Evolutionary conservation across 2,113 vertebrate genomes (phyloP).

Genomic region (Takifugu flavidus): DNA sequence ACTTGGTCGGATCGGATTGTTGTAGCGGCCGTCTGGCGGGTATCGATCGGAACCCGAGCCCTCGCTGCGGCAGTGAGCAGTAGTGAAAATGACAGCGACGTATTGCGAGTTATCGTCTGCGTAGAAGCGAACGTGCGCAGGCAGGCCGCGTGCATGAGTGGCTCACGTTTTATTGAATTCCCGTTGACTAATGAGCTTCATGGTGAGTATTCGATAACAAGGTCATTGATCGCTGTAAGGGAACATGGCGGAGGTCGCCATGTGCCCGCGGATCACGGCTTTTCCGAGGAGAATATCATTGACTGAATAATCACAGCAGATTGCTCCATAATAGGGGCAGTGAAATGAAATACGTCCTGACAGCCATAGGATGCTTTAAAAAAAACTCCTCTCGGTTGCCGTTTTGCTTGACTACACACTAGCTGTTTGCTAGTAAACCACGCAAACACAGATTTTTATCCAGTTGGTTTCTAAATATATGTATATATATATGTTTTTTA

Average conservation of each 20-base stretch:
- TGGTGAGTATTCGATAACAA: slow-evolving; percentile 74
- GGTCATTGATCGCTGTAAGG: slow-evolving; percentile 65
- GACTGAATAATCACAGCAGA: slow-evolving; percentile 55
- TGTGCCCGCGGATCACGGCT: slow-evolving; percentile 33
- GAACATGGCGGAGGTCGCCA: slow-evolving; percentile 41
- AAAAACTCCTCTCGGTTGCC: too few species aligned
- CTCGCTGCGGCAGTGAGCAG: slow-evolving; percentile 10
- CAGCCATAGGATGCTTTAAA: neutral
- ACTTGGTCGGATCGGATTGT: slow-evolving; percentile 13
- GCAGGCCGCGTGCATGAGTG: slow-evolving; percentile 46
- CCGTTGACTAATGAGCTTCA: slow-evolving; percentile 70
- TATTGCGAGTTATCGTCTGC: slow-evolving; percentile 28
- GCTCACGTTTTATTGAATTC: slow-evolving; percentile 59
- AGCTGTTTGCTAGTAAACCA: too few species aligned
- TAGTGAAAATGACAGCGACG: slow-evolving; percentile 27
- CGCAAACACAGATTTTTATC: too few species aligned
- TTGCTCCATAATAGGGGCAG: slow-evolving; percentile 22
- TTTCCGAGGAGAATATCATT: slow-evolving; percentile 45
- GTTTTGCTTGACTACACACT: too few species aligned
- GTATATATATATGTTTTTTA: neutral
- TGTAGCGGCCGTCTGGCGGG: neutral
- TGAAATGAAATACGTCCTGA: slow-evolving; percentile 15
- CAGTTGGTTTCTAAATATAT: too few species aligned
- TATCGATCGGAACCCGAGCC: neutral
- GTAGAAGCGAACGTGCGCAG: slow-evolving; percentile 14